Evolutionary conservation across 2,888 invertebrate genomes (phyloP), one percentile per base, ranked within the genome.

Genomic region (Ashinkailepas kermadecensis): DNA sequence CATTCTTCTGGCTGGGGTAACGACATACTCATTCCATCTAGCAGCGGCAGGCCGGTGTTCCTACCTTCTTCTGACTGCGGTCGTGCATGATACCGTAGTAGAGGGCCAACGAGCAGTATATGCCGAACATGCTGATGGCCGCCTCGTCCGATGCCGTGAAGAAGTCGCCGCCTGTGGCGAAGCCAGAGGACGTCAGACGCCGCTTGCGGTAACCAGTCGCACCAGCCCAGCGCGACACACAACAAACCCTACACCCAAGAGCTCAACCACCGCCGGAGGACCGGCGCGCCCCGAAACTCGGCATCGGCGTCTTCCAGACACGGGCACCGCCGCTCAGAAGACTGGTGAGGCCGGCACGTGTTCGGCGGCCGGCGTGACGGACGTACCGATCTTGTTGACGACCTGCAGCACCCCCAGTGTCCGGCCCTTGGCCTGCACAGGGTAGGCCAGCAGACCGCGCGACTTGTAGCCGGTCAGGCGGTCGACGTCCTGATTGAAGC

Each of bases 91-190:
- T 89, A 67, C 89, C 88, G 85, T 90, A 91, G 86, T 91, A 90
- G 11, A 91, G 87, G 39, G 90, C 90, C 74, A 91, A 87, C 0
- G 90, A 89, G 85, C 90, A 90, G 85, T 91, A 91, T 83, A 89
- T 89, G 23, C 90, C 88, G 86, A 91, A 90, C 39, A 90, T 90
- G 15, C 88, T 86, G 84, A 91, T 90, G 81, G 91, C 86, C 81
- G 87, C 85, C 86, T 91, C 91, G 85, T 92, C 91, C 11, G 89
- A 88, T 0, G 84, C 70, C 70, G 88, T 87, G 85, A 91, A 92
- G 7, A 89, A 87, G 81, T 79, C 88, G 85, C 85, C 88, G 87
- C 54, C 74, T 74, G 54, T 74, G 54, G 15, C n/a, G 65, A 39
- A 3, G 39, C 4, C 65, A 10, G 23, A 23, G 23, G 9, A 67